These are phyloP conservation scores for Willowsia nigromaculata DNA, from an alignment of 2,888 invertebrate species.

Conservation along the genomic window DNA sequence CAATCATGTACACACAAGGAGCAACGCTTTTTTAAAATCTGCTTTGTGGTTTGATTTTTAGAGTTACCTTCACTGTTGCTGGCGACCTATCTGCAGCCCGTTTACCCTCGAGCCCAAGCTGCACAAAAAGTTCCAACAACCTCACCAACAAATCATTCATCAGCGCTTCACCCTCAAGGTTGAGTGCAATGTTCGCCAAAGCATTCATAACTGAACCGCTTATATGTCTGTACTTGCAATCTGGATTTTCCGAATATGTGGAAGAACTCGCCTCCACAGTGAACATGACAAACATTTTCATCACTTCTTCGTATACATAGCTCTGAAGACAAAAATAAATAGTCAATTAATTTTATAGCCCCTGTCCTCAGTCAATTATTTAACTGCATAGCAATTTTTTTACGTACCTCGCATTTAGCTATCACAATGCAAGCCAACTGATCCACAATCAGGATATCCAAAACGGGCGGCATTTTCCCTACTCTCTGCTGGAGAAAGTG, in stretches of 20 bases:
- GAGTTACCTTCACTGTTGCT: conserved; percentile 83
- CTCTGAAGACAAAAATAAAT: too few species aligned
- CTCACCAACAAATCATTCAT: conserved; percentile 92
- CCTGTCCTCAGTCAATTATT: not conserved
- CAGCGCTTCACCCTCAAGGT: conserved; percentile 92
- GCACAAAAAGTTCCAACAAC: conserved; percentile 97
- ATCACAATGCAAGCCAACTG: conserved; percentile 99
- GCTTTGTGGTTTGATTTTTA: not conserved
- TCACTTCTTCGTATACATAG: conserved; percentile 93
- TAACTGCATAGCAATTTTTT: not conserved
- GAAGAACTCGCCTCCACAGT: conserved; percentile 94
- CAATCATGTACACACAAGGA: not conserved
- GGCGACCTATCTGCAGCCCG: conserved; percentile 95
- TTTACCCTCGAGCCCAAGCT: conserved; percentile 97
- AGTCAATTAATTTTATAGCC: too few species aligned
- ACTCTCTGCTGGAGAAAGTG: conserved; percentile 98
- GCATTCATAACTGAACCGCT: conserved; percentile 98
- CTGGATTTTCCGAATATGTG: conserved; percentile 84
- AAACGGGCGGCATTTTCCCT: conserved; percentile 93
- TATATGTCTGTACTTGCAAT: conserved; percentile 85
- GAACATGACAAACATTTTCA: conserved; percentile 98
- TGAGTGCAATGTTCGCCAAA: conserved; percentile 96
- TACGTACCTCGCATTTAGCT: conserved; percentile 91
- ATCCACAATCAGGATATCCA: conserved; percentile 97
- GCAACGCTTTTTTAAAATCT: too few species aligned